Percentiles rank a stretch among this genome's conserved stretches.
Conservation (phyloP, 2,888 invertebrate genomes). For the Eugnorisma glareosa region DNA sequence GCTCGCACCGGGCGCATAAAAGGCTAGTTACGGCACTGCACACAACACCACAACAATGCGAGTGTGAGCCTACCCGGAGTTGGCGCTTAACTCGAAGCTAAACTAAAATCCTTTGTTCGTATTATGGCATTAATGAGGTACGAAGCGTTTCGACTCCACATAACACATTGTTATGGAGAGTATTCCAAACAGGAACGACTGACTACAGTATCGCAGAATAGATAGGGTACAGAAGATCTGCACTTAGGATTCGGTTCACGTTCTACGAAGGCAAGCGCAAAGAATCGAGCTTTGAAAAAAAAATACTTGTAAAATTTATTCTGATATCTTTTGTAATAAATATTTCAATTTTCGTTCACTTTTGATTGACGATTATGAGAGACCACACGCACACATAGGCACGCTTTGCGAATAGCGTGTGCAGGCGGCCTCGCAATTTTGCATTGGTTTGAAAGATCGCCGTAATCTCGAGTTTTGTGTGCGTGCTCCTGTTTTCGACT, state of each 20-base stretch:
- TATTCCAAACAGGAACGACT: slow-evolving; percentile 36
- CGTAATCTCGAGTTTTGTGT: neutral
- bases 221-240: neutral
- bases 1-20: no score
- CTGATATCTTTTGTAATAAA: neutral
- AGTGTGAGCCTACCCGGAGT: slow-evolving; percentile 35
- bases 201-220: slow-evolving; percentile 12
- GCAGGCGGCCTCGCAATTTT: neutral
- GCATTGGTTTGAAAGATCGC: neutral
- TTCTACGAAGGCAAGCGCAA: neutral
- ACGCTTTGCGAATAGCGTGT: neutral
- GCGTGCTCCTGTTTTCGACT: neutral
- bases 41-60: slow-evolving; percentile 20
- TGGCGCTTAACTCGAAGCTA: slow-evolving; percentile 41
- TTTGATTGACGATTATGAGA: neutral
- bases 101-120: slow-evolving; percentile 61
- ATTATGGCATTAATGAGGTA: slow-evolving; percentile 60
- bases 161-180: slow-evolving; percentile 55
- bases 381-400: neutral
- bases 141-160: slow-evolving; percentile 58
- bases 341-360: neutral
- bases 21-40: no score
- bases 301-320: neutral
- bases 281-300: neutral
- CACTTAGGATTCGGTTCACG: neutral